Base-by-base conservation (phyloP, 2,888 invertebrate genomes). In the Rhabditoides inermis region DNA sequence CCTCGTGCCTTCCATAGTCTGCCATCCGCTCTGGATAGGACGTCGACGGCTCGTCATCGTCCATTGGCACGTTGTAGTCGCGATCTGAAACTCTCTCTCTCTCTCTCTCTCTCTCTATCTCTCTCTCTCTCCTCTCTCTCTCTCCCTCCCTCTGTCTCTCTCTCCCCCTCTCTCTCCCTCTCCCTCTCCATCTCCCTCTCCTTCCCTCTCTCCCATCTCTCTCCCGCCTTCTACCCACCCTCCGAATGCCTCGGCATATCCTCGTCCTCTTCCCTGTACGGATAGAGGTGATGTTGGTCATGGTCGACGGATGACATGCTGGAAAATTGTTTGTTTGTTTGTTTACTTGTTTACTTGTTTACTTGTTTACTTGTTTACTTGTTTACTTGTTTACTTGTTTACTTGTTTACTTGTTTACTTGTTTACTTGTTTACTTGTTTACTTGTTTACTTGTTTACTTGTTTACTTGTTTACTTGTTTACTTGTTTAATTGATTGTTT, bases 141-240 rank as follows among this genome's bases (percentile, higher is more conserved):
- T n/a, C n/a, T n/a, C n/a, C n/a, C n/a, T n/a, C n/a, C n/a, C n/a
- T n/a, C n/a, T n/a, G n/a, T n/a, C n/a, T n/a, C n/a, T n/a, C n/a
- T n/a, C n/a, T n/a, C n/a, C n/a, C n/a, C n/a, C n/a, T n/a, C n/a
- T n/a, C n/a, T n/a, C n/a, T n/a, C n/a, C n/a, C n/a, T n/a, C n/a
- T n/a, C n/a, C n/a, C n/a, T n/a, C 35, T 32, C n/a, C n/a, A 12
- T n/a, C n/a, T 32, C 35, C 51, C n/a, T 45, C 40, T 23, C 26
- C 12, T 30, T 45, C 12, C n/a, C 45, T 36, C 35, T 45, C 36
- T 45, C 20, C 45, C 45, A 20, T 51, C 51, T 40, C 39, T 35
- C 23, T 15, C 45, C 39, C 27, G 54, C 53, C 20, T 57, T 53
- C 22, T 52, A 54, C 20, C 45, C 55, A 23, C 54, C 56, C 10